phyloP scores from a whole-genome alignment of 1,140 invertebrate species.

The Apocrypta bakeri region DNA sequence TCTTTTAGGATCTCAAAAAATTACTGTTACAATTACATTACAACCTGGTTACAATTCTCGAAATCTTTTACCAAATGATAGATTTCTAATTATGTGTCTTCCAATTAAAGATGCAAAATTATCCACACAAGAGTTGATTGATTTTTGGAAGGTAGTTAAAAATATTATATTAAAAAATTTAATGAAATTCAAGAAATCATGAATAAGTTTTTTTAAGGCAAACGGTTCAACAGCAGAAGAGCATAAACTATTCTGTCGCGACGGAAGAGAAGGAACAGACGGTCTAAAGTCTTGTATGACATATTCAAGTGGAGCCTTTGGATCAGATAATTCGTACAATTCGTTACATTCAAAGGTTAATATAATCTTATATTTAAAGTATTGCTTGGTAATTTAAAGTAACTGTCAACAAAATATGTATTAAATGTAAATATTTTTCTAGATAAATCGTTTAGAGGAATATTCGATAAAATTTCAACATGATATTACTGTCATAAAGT shows the following conservation, averaged over 20 bases:
- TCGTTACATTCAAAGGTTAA: conserved; percentile 66
- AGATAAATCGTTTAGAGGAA: conserved; percentile 68
- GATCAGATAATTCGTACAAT: conserved; percentile 60
- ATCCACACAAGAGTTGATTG: conserved; percentile 72
- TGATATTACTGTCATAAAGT: conserved; percentile 64
- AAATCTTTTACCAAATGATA: conserved; percentile 77
- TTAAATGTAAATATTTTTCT: conserved; percentile 21
- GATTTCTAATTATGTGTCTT: conserved; percentile 83
- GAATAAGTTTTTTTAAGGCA: conserved; percentile 57
- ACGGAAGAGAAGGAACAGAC: conserved; percentile 64
- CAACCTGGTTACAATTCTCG: conserved; percentile 75
- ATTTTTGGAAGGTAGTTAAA: conserved; percentile 79
- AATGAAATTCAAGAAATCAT: conserved; percentile 19
- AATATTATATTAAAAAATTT: background rate
- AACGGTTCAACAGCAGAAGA: conserved; percentile 69
- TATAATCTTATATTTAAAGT: background rate
- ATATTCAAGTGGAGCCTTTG: conserved; percentile 49
- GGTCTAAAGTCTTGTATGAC: conserved; percentile 54
- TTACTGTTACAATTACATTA: conserved; percentile 75
- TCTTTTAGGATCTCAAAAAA: conserved; percentile 76
- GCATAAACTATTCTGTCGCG: conserved; percentile 72
- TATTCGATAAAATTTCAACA: conserved; percentile 61
- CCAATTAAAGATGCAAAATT: conserved; percentile 73
- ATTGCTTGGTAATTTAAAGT: conserved; percentile 30
- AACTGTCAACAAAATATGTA: background rate